These are phyloP conservation scores for Sardinella longiceps DNA, from an alignment of 2,797 vertebrate species.

Conservation along the genomic window DNA sequence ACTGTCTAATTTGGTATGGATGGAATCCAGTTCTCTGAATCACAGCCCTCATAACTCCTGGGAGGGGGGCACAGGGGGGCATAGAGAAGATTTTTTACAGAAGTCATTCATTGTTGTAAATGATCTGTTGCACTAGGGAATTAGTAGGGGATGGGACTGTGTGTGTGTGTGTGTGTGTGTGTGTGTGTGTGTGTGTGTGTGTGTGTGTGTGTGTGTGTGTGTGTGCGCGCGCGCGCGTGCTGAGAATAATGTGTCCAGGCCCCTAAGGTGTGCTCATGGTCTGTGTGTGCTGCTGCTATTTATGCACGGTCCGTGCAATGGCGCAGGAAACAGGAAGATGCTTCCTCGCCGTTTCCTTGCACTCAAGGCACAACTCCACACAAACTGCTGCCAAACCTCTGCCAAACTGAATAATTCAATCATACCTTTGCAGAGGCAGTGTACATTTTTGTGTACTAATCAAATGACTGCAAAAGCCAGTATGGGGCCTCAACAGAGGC, in stretches of 20 bases:
- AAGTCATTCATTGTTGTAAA: constrained; percentile 56
- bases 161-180: too few relatives aligned
- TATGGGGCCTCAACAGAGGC: constrained; percentile 70
- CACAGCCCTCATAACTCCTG: constrained; percentile 56
- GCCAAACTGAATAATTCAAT: constrained; percentile 86
- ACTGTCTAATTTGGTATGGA: constrained; percentile 54
- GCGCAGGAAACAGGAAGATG: constrained; percentile 80
- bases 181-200: too few relatives aligned
- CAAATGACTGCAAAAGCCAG: constrained; percentile 70
- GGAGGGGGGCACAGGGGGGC: constrained; percentile 41
- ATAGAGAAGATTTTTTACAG: constrained; percentile 39
- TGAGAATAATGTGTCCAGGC: constrained; percentile 74
- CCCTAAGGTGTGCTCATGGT: constrained; percentile 66
- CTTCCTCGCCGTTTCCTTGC: constrained; percentile 64
- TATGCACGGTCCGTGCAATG: constrained; percentile 83
- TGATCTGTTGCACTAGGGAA: constrained; percentile 68
- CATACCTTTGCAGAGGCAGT: constrained; percentile 69
- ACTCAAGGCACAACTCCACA: constrained; percentile 79
- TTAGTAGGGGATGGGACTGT: constrained; percentile 74
- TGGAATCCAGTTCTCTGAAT: constrained; percentile 70
- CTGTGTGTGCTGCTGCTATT: constrained; percentile 75
- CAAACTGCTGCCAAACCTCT: constrained; percentile 79
- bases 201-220: too few relatives aligned
- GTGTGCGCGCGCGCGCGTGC: constrained; percentile 43
- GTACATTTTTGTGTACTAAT: constrained; percentile 74